phyloP scores from a whole-genome alignment of 1,140 invertebrate genomes.

The Dinoponera quadriceps region DNA sequence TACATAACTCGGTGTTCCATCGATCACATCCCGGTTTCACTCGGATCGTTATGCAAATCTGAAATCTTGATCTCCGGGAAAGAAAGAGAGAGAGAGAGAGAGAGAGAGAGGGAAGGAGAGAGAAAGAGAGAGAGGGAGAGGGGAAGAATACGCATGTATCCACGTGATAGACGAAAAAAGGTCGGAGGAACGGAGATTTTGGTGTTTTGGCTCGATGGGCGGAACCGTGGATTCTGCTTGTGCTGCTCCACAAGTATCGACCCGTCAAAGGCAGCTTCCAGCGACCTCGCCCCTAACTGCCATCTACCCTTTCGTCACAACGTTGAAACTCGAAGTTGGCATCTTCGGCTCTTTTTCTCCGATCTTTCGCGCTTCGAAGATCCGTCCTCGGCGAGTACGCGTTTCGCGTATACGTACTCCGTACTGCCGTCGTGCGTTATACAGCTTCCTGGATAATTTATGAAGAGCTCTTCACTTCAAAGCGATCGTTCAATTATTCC shows the following conservation, averaged over 20 bases:
- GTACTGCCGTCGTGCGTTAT: no score
- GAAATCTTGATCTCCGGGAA: no score
- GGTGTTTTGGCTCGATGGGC: constrained; percentile 53
- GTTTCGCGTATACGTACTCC: no score
- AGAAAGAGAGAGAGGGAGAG: background rate
- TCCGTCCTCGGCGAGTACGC: no score
- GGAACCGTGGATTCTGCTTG: constrained; percentile 43
- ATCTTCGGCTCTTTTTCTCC: background rate
- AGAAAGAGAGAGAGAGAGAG: background rate
- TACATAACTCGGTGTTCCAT: no score
- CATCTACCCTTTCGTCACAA: background rate
- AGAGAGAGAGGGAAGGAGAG: background rate
- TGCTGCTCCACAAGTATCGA: constrained; percentile 71
- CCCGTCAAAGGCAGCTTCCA: constrained; percentile 67
- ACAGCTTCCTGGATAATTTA: no score
- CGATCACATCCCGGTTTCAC: no score
- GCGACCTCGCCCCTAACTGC: constrained; percentile 40
- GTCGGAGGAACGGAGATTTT: constrained; percentile 31
- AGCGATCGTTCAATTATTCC: no score
- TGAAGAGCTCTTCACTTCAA: no score
- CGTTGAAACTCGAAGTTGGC: constrained; percentile 16
- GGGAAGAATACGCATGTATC: background rate
- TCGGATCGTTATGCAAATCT: no score
- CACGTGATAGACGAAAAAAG: background rate
- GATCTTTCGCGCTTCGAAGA: background rate